Conservation (phyloP, 2,797 vertebrate genomes). For the Cyprinella venusta region DNA sequence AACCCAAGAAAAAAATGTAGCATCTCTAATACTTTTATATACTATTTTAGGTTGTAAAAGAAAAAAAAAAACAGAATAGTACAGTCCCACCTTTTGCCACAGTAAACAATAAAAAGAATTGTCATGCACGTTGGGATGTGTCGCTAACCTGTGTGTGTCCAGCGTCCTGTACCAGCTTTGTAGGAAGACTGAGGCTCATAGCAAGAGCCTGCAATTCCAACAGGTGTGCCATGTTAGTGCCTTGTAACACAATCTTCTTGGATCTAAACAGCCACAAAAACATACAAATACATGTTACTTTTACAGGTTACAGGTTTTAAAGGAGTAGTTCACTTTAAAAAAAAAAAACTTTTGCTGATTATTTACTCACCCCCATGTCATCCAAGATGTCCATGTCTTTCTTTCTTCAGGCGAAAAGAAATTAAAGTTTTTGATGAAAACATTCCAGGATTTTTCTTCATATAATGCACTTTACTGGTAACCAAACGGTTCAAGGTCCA, state of each 20-base stretch:
- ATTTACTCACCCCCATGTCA: no score
- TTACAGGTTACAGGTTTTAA: no score
- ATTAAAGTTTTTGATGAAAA: no score
- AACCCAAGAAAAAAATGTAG: background rate
- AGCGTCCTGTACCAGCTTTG: constrained; percentile 84
- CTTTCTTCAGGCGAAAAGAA: no score
- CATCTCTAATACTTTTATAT: background rate
- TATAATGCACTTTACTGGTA: no score
- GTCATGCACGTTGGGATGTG: background rate
- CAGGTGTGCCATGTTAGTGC: constrained; percentile 81
- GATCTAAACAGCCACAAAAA: constrained; percentile 67
- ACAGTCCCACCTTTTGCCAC: background rate
- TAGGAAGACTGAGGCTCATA: constrained; percentile 82
- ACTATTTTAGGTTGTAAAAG: background rate
- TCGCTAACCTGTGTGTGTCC: constrained; percentile 81
- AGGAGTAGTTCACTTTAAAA: no score
- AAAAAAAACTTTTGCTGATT: no score
- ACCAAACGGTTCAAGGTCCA: no score
- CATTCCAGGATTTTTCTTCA: no score
- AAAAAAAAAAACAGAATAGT: background rate
- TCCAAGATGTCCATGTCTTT: no score
- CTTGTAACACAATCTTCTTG: constrained; percentile 86
- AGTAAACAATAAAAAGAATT: background rate
- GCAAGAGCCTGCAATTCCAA: constrained; percentile 84
- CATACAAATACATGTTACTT: background rate